Base-by-base conservation (phyloP, 2,113 vertebrate genomes). In the Pomatorhinus ruficollis region DNA sequence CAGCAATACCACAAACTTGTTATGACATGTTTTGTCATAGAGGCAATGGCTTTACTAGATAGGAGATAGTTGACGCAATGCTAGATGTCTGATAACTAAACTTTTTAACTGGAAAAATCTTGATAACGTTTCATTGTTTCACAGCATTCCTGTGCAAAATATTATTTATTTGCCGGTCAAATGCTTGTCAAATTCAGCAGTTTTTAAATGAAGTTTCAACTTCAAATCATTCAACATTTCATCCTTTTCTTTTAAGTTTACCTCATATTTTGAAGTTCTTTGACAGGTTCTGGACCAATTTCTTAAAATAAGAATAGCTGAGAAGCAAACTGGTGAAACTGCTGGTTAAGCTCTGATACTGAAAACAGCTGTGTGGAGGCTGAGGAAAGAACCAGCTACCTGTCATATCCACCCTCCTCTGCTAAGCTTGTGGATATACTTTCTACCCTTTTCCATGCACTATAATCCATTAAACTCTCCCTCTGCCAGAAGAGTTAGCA, bases 321-420 rank as follows among this genome's bases (percentile, higher is more conserved):
- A 87, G 47, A 75, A 91, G 39, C 69, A 31, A 47, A 42, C 17
- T 45, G 11, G 14, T 39, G 35, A 87, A 83, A 80, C n/a, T 47
- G 64, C 42, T 81, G 27, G 12, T 31, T 74, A 81, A 37, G 25
- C n/a, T 83, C 39, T 30, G 27, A 50, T 15, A 76, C 4, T 0
- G 0, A 50, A 52, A 81, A 14, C 10, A 87, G 27, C 30, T 35
- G n/a, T 2, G 0, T 7, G 52, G 19, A 61, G 71, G 3, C 3
- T 49, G 64, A 35, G 21, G 57, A 25, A 94, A 80, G 35, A 92
- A 77, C 1, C 0, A 92, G 11, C 22, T 45, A 39, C 35, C 22
- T 44, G 21, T 16, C 39, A 59, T 11, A 89, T n/a, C 3, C 22
- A 70, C 19, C 8, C 25, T 72, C 25, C 54, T 44, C 74, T 52